Base-by-base conservation (phyloP, 1,140 invertebrate species). In the Zelostemma sp. region DNA sequence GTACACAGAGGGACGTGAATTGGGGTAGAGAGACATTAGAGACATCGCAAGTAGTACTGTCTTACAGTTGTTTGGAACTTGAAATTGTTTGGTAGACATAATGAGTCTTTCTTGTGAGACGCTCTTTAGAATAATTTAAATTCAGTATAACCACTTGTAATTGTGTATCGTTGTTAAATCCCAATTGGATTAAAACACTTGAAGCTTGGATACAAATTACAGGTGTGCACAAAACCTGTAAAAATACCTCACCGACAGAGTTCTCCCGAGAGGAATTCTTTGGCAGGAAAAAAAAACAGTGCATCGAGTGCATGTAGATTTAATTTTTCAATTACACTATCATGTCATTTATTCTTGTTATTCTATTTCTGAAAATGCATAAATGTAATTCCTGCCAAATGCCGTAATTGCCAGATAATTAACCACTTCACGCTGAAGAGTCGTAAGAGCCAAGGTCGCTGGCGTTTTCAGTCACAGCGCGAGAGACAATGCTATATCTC, bases 1-100 rank as follows among this genome's bases (percentile, higher is more conserved):
- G 68, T 57, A 74, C 74, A 76, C 68, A 72, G 54, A 61, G 74
- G 66, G 72, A 68, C 72, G 68, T 62, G 65, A 71, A 58, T 61
- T 66, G 46, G 35, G 54, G 64, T 59, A 45, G 54, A 62, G 65
- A 70, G 58, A 72, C 65, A 64, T 77, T 74, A 62, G 54, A 50
- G n/a, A 51, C 63, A 18, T 46, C 17, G 46, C 47, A 53, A 18
- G 28, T 21, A 53, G 28, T 46, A 35, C 43, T 18, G n/a, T 58
- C 55, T 58, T 41, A 65, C 35, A 58, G 55, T 55, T 65, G 35
- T 65, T 58, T 41, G 40, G 31, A 47, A 53, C 46, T 53, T 15
- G 19, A 64, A 33, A 64, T 64, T 53, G 51, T 64, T 64, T 55
- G 40, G 51, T 55, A 54, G 43, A 43, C 40, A 60, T 66, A 66